Conservation (phyloP, 2,888 invertebrate genomes). For the Penaeus monodon region DNA sequence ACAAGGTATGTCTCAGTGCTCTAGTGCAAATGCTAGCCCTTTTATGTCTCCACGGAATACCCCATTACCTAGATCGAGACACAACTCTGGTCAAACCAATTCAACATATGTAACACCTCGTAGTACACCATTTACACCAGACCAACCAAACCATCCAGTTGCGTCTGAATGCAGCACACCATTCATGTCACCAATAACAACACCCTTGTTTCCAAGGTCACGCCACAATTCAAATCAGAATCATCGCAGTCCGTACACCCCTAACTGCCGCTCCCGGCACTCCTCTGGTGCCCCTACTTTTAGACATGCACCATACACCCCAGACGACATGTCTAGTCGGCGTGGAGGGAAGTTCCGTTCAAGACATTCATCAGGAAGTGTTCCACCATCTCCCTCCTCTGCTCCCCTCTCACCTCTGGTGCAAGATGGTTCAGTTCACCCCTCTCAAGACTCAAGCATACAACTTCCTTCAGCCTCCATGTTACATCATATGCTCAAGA, state of each 20-base stretch:
- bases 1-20: slow-evolving; percentile 74
- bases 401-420: slow-evolving; percentile 62
- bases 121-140: slow-evolving; percentile 65
- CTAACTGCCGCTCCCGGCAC: slow-evolving; percentile 64
- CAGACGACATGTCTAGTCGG: slow-evolving; percentile 47
- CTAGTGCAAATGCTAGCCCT: slow-evolving; percentile 81
- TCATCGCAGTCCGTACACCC: slow-evolving; percentile 60
- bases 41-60: slow-evolving; percentile 87
- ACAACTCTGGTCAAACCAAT: slow-evolving; percentile 71
- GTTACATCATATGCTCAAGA: slow-evolving; percentile 56
- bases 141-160: slow-evolving; percentile 50
- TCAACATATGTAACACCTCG: slow-evolving; percentile 65
- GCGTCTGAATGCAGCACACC: slow-evolving; percentile 67
- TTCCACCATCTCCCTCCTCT: slow-evolving; percentile 63
- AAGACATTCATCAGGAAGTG: slow-evolving; percentile 60
- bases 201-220: slow-evolving; percentile 68
- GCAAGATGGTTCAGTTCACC: slow-evolving; percentile 46
- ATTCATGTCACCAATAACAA: slow-evolving; percentile 68
- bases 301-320: slow-evolving; percentile 48
- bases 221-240: slow-evolving; percentile 68
- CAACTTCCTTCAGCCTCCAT: slow-evolving; percentile 44
- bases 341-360: slow-evolving; percentile 54
- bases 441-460: slow-evolving; percentile 35
- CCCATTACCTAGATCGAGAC: slow-evolving; percentile 79
- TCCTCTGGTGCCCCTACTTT: slow-evolving; percentile 66